phyloP scores from a whole-genome alignment of 2,113 vertebrate genomes.

The Periophthalmodon schlosseri region DNA sequence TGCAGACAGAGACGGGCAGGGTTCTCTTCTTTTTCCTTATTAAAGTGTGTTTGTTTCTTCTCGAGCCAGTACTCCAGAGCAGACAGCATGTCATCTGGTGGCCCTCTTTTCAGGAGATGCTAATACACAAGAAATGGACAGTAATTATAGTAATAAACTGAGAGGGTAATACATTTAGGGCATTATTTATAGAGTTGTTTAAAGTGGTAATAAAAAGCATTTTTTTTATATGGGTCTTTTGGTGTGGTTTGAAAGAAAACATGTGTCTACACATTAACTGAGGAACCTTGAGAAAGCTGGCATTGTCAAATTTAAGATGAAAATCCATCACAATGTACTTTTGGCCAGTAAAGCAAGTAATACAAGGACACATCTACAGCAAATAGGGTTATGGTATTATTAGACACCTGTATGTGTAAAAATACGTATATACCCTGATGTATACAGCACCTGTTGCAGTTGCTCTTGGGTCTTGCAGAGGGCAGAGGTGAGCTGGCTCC shows the following conservation, averaged over 20 bases:
- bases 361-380: conserved; percentile 18
- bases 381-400: conserved; percentile 33
- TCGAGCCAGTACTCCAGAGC: conserved; percentile 83
- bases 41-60: conserved; percentile 62
- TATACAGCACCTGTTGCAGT: conserved; percentile 81
- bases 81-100: conserved; percentile 80
- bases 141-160: background rate
- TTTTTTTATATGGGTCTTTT: background rate
- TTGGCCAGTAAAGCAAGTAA: background rate
- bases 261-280: background rate
- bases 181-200: background rate
- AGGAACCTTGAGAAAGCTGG: background rate
- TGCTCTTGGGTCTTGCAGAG: conserved; percentile 82
- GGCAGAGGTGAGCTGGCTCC: conserved; percentile 79
- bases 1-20: conserved; percentile 77
- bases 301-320: background rate
- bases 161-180: background rate
- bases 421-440: background rate
- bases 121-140: conserved; percentile 34
- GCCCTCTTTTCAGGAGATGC: conserved; percentile 83
- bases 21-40: conserved; percentile 43
- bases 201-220: background rate
- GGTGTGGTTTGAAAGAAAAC: background rate
- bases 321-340: background rate
- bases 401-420: background rate